Evolutionary conservation across 2,113 vertebrate species (phyloP), one percentile per base, ranked within the genome.

Genomic region (Mesembrinibis cayennensis): DNA sequence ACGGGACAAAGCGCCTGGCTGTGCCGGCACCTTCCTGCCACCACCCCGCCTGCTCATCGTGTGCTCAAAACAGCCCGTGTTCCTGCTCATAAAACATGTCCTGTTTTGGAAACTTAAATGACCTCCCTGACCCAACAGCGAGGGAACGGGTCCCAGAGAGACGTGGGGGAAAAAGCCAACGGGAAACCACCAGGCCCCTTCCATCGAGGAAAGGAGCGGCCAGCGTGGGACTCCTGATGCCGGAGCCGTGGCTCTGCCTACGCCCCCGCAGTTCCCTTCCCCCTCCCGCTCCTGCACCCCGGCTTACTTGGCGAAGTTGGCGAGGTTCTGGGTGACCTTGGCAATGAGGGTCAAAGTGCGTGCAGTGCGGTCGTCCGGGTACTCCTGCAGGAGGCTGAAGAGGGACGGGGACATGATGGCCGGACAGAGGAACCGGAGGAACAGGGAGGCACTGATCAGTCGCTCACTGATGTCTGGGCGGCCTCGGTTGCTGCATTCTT

Each of bases 321-420:
- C 99, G 74, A 99, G 98, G 98, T 99, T 99, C 97, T 99, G 99
- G 7, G 99, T 99, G 90, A 99, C 99, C 98, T 99, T 99, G 97
- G 99, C 99, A 2, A 99, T 99, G 96, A 99, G 99, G 13, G 99
- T 99, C 95, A 99, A 98, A 1, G 99, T 99, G 50, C 99, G 99
- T 0, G 99, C 99, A 0, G 99, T 99, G 97, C 99, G 99, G 98
- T 99, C 99, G 0, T 99, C 99, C 0, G 99, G 99, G 88, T 99
- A 99, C 96, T 99, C 99, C 98, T 99, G 99, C 70, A 99, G 99
- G 87, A 99, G 97, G 82, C 98, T 99, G 98, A 99, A 99, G 83
- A 99, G 99, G 0, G 99, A 99, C 1, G 99, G 99, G 4, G 99
- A 99, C 99, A 99, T 99, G 98, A 99, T 99, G 97, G 99, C 99